Conservation (phyloP, 1,140 invertebrate genomes). For the Lerema accius region DNA sequence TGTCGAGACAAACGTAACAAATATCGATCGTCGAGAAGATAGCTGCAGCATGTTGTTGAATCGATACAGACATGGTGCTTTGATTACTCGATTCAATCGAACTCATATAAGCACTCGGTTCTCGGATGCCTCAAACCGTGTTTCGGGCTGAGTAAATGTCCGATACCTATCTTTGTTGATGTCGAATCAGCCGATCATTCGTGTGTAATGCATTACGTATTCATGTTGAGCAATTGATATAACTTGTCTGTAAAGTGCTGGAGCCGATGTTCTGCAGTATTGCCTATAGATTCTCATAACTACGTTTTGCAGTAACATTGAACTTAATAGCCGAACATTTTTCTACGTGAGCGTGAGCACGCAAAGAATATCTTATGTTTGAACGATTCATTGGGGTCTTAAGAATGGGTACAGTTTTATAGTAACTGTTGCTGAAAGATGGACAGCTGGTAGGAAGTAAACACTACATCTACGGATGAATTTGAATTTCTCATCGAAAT, state of each 20-base stretch:
- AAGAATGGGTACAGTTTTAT: too few species aligned
- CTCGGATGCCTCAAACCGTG: conserved; percentile 54
- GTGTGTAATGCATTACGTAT: conserved; percentile 64
- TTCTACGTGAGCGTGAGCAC: conserved; percentile 5
- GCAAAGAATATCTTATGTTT: background rate
- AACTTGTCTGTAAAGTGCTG: conserved; percentile 47
- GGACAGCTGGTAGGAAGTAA: background rate
- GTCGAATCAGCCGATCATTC: conserved; percentile 61
- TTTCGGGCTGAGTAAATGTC: conserved; percentile 61
- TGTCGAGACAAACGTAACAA: conserved; percentile 68
- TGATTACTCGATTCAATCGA: conserved; percentile 78
- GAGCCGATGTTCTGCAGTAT: conserved; percentile 19
- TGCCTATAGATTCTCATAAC: conserved; percentile 21
- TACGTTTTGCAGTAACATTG: conserved; percentile 13
- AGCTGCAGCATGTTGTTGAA: conserved; percentile 73
- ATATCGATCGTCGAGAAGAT: conserved; percentile 75
- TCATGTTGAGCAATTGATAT: conserved; percentile 67
- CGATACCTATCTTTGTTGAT: conserved; percentile 68
- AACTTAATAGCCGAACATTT: conserved; percentile 18
- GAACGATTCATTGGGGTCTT: background rate
- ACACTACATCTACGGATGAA: too few species aligned
- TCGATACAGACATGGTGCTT: conserved; percentile 76
- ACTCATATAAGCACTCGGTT: conserved; percentile 57
- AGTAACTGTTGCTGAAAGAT: too few species aligned
- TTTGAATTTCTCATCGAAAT: too few species aligned